Conservation (phyloP, 2,797 vertebrate species). For the Odontamblyopus rebecca region DNA sequence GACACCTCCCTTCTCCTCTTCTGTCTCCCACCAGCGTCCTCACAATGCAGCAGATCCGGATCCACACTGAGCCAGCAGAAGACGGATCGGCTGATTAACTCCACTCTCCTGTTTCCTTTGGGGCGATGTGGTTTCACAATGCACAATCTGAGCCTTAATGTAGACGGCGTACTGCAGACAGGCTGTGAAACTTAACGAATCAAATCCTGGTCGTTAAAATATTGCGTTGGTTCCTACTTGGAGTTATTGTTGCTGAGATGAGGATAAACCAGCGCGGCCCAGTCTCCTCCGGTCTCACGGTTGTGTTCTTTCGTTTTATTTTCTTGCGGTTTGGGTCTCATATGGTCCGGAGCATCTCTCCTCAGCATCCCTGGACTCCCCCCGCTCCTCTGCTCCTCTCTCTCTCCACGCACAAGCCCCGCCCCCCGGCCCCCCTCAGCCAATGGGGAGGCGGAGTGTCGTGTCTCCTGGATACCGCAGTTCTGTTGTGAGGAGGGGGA, state of each 20-base stretch:
- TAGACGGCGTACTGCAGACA: neutral
- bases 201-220: neutral
- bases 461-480: conserved; percentile 79
- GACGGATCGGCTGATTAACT: neutral
- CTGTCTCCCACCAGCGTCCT: conserved; percentile 17
- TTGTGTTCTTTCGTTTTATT: neutral
- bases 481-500: conserved; percentile 38
- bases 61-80: neutral
- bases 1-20: conserved; percentile 32
- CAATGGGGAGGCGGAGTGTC: conserved; percentile 70
- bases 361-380: conserved; percentile 62
- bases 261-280: neutral
- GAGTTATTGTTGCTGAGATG: neutral
- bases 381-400: conserved; percentile 11
- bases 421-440: conserved; percentile 58
- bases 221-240: neutral
- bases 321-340: conserved; percentile 38
- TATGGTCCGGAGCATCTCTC: conserved; percentile 54
- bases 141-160: neutral
- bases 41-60: neutral
- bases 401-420: conserved; percentile 30
- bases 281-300: neutral
- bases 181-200: neutral
- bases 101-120: neutral
- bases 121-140: neutral